Base-by-base conservation (phyloP, 1,140 invertebrate species). In the Micrasema minimum region DNA sequence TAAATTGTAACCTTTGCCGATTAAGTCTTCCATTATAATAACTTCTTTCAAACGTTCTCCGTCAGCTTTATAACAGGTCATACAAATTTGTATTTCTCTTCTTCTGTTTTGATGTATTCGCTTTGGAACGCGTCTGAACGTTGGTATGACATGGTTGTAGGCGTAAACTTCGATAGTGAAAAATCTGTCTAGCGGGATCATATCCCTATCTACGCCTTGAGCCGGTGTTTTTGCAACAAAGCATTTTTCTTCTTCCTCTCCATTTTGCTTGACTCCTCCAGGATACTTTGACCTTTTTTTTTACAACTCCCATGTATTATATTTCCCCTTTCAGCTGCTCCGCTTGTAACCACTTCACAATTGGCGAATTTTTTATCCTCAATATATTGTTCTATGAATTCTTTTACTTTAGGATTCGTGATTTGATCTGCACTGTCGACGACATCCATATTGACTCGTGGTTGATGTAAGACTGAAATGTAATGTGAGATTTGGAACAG, bases 1-100 rank as follows among this genome's bases (percentile, higher is more conserved):
- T 16, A 62, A 10, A 18, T 22, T 38, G 26, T 59, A 69, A n/a
- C 55, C 67, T 41, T 48, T 20, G 38, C 14, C 9, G n/a, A 12
- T 31, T 20, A 69, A 14, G 22, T 69, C 55, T 61, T 69, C 67
- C 53, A 69, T 59, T 11, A 69, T 18, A 4, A 69, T 61, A 20
- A 61, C 12, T 48, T 69, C 67, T 10, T 69, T 31, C 11, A 37
- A 35, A 5, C 23, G 9, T 9, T 35, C 38, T 10, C 7, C 16
- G 2, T n/a, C 1, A 4, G 57, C 46, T 20, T 26, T 61, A 37
- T 61, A 61, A 61, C 53, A 62, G n/a, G n/a, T 20, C 38, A 5
- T 9, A 62, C 43, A 38, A 59, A 50, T 46, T 46, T 22, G 18
- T 41, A 68, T 10, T 57, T 41, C 1, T 68, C 50, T 43, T 55